Conservation (phyloP, 2,113 vertebrate genomes). For the Carollia perspicillata region DNA sequence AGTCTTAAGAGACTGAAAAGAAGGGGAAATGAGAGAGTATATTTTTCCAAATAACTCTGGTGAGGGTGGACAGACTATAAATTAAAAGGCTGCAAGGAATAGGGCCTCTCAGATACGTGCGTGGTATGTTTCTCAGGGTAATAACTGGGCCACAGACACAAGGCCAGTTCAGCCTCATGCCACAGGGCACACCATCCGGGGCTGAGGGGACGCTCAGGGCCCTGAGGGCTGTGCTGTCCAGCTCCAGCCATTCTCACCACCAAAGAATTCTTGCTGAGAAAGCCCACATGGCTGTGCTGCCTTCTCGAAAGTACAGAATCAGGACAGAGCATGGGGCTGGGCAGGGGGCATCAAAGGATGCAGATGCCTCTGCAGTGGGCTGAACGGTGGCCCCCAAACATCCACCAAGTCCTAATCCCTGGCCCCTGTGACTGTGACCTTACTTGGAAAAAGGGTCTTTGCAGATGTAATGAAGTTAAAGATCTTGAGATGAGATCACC, state of each 20-base stretch:
- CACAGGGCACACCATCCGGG: rapidly evolving
- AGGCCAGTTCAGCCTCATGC: not conserved
- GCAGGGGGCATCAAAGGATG: not conserved
- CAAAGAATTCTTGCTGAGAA: not conserved
- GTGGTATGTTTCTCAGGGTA: not conserved
- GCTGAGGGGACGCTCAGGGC: not conserved
- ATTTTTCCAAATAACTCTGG: not conserved
- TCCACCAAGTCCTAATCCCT: rapidly evolving
- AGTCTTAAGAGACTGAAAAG: not conserved
- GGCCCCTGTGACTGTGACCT: not conserved
- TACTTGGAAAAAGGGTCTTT: not conserved
- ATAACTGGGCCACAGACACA: not conserved
- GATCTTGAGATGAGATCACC: not conserved
- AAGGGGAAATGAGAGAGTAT: not conserved
- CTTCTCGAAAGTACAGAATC: not conserved
- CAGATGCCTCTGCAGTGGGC: not conserved
- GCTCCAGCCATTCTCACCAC: not conserved
- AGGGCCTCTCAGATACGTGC: not conserved
- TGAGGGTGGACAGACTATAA: not conserved
- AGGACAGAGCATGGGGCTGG: not conserved
- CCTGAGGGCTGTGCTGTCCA: not conserved
- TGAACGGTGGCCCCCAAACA: not conserved
- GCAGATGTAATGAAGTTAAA: not conserved
- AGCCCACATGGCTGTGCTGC: not conserved
- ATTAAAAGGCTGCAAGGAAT: not conserved